A percentile compares a stretch with the other conserved stretches of the same genome.
phyloP scores from a whole-genome alignment of 2,888 invertebrate genomes.

The Trilocha varians region DNA sequence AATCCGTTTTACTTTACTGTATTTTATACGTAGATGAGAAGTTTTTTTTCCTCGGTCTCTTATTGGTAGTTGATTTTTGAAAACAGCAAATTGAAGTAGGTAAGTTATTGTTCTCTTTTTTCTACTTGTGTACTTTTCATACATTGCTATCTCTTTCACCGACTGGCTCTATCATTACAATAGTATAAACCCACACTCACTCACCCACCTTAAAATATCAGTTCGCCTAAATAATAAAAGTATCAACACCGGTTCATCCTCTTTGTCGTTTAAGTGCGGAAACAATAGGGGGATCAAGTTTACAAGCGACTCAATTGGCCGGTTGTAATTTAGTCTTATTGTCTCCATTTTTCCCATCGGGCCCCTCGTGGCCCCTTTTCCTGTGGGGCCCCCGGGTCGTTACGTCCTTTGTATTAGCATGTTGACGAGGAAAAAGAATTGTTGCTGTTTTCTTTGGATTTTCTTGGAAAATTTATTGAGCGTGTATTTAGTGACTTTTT shows the following conservation, averaged over 20 bases:
- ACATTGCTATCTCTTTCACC: no score
- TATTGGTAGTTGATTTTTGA: no score
- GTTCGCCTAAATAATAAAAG: conserved; percentile 18
- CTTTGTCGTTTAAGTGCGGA: conserved; percentile 45
- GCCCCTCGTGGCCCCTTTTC: conserved; percentile 20
- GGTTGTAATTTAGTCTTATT: conserved; percentile 67
- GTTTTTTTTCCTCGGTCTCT: no score
- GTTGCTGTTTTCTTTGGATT: conserved; percentile 35
- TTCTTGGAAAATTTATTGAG: background rate
- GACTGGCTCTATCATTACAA: no score
- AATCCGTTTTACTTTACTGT: no score
- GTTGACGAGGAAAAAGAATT: conserved; percentile 41
- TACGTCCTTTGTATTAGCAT: conserved; percentile 51
- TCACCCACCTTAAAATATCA: no score
- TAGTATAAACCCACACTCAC: no score
- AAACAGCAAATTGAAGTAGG: no score
- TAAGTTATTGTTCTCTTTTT: no score
- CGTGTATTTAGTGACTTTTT: no score
- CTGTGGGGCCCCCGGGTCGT: conserved; percentile 40
- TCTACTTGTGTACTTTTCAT: no score
- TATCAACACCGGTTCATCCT: conserved; percentile 34
- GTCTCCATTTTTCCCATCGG: conserved; percentile 48
- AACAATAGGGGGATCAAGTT: conserved; percentile 69
- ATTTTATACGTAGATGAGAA: no score
- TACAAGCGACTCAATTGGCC: conserved; percentile 68